phyloP scores from a whole-genome alignment of 2,797 vertebrate genomes.

The Euthynnus affinis region DNA sequence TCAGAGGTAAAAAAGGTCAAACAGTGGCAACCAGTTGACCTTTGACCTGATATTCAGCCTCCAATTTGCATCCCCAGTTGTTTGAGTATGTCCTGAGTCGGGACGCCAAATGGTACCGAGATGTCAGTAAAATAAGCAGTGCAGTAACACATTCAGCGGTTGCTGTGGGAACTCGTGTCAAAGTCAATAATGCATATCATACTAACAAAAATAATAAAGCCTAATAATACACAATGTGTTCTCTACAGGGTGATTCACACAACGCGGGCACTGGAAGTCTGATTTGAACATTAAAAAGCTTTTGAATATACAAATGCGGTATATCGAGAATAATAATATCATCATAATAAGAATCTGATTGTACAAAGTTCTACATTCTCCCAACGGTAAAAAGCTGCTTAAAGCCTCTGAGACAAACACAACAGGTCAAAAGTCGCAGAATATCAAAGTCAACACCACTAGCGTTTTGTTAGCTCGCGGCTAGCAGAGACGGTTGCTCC shows the following conservation, averaged over 20 bases:
- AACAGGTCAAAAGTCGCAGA: slow-evolving; percentile 52
- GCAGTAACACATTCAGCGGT: slow-evolving; percentile 52
- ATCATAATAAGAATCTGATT: slow-evolving; percentile 64
- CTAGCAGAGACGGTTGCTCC: slow-evolving; percentile 32
- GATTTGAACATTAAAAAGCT: slow-evolving; percentile 63
- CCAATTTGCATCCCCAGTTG: background rate
- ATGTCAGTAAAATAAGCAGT: slow-evolving; percentile 38
- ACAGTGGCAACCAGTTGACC: no score
- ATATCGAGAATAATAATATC: slow-evolving; percentile 48
- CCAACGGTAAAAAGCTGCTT: slow-evolving; percentile 67
- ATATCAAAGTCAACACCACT: slow-evolving; percentile 58
- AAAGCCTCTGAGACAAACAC: slow-evolving; percentile 67
- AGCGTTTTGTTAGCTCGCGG: slow-evolving; percentile 43
- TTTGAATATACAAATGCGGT: slow-evolving; percentile 65
- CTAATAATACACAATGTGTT: slow-evolving; percentile 17
- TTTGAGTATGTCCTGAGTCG: background rate
- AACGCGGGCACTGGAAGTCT: slow-evolving; percentile 50
- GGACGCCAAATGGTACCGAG: slow-evolving; percentile 37
- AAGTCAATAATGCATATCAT: slow-evolving; percentile 31
- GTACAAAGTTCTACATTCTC: slow-evolving; percentile 80
- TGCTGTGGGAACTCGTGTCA: slow-evolving; percentile 37
- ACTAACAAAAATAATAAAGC: slow-evolving; percentile 41
- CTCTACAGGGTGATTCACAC: slow-evolving; percentile 35
- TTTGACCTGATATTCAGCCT: slow-evolving; percentile 4
- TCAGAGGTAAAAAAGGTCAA: no score